Evolutionary conservation across 2,888 invertebrate species (phyloP).

Genomic region (Synanthedon formicaeformis): DNA sequence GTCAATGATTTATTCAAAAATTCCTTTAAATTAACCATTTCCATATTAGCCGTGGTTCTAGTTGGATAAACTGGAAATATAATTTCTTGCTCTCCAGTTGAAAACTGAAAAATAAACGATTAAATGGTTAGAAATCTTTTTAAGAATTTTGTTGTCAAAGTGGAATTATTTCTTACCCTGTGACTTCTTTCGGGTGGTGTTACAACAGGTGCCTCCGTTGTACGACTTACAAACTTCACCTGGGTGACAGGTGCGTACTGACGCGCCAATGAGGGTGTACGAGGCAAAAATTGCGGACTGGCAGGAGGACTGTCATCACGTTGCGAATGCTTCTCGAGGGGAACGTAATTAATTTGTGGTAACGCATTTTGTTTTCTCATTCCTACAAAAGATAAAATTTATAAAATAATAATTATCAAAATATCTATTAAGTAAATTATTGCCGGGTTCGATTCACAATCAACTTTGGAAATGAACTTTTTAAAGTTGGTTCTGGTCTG

Average conservation of each 20-base stretch:
- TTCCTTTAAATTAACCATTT: constrained; percentile 14
- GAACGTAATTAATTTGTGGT: neutral
- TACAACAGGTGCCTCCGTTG: constrained; percentile 19
- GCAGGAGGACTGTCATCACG: constrained; percentile 54
- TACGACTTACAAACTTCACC: constrained; percentile 36
- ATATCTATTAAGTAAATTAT: too few species aligned
- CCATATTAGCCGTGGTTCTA: constrained; percentile 18
- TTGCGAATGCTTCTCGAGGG: constrained; percentile 14
- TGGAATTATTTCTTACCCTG: neutral
- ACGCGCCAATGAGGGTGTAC: constrained; percentile 20
- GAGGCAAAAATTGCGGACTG: constrained; percentile 39
- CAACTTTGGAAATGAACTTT: too few species aligned
- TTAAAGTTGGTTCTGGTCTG: too few species aligned
- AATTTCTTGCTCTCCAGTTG: too few species aligned
- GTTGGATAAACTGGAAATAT: constrained; percentile 11
- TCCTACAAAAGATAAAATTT: neutral
- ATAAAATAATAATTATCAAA: neutral
- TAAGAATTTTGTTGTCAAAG: too few species aligned
- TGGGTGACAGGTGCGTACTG: constrained; percentile 52
- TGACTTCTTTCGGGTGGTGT: constrained; percentile 19
- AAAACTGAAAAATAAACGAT: too few species aligned
- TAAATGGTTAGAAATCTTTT: too few species aligned
- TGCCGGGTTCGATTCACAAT: too few species aligned
- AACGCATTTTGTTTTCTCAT: neutral
- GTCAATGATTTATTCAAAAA: constrained; percentile 14